Evolutionary conservation across 2,113 vertebrate species (phyloP), one percentile per base, ranked within the genome.

Genomic region (Grammomys surdaster): DNA sequence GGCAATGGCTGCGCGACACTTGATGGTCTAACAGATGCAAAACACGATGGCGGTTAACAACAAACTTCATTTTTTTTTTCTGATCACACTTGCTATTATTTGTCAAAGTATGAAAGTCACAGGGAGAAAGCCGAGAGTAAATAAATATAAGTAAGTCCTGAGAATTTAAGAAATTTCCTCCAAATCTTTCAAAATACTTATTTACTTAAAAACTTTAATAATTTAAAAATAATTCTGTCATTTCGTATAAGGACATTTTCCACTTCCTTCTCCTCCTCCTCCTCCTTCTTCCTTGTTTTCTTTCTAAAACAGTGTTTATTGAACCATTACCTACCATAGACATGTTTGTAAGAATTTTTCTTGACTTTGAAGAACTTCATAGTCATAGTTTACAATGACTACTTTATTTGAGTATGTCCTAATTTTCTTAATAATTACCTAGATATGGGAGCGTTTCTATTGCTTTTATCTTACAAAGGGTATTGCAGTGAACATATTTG

Each of bases 1-100:
- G 60, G 92, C 93, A 67, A 97, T 72, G 75, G 97, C 95, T 75
- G 97, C 96, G 17, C 31, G 7, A 33, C 95, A 97, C 4, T 28
- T 95, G 48, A 97, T 91, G 78, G 58, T 92, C 96, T 98, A 28
- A 43, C 16, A 40, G 69, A 91, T 2, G 40, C 5, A 58, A 54
- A 92, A 88, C 46, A 40, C 88, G 87, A 88, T 26, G 31, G 89
- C 20, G 43, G 86, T 91, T 69, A 24, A 16, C 2, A 17, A 65
- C 40, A 80, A 75, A 33, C 69, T 26, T 65, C 63, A 48, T n/a
- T 28, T n/a, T 28, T 81, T 86, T 51, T 77, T 87, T 60, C 33
- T 75, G 12, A 60, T 91, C 43, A 75, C 54, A n/a, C 16, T 88
- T 90, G 67, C 58, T 97, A 40, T 36, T 88, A 84, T 82, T 88